phyloP scores from a whole-genome alignment of 2,888 invertebrate genomes.

The Unio pictorum region DNA sequence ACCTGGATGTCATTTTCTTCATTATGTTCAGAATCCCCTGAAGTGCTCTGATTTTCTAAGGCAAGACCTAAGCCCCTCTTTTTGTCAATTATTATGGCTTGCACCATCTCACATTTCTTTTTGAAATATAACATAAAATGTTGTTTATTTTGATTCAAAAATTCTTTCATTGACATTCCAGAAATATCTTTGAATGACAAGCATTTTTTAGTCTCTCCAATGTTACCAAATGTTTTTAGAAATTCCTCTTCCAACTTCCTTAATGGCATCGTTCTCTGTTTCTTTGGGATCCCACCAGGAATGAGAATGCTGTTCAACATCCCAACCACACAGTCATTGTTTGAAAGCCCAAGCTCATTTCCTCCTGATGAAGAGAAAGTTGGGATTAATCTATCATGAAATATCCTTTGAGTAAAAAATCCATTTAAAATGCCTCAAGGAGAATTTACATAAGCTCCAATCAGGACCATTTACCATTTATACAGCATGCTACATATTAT shows the following conservation, averaged over 20 bases:
- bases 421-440: too few relatives aligned
- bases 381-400: too few relatives aligned
- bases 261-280: constrained; percentile 1
- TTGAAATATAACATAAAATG: constrained; percentile 1
- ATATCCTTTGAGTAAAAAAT: too few relatives aligned
- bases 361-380: neutral
- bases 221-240: constrained; percentile 3
- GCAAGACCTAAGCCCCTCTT: neutral
- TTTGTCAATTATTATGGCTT: constrained; percentile 1
- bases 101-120: constrained; percentile 5
- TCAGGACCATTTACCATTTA: too few relatives aligned
- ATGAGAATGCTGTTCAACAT: constrained; percentile 15
- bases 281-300: neutral
- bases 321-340: constrained; percentile 7
- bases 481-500: too few relatives aligned
- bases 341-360: neutral
- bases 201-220: neutral
- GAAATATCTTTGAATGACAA: constrained; percentile 8
- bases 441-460: too few relatives aligned
- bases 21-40: neutral
- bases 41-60: neutral
- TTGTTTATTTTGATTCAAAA: constrained; percentile 5
- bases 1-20: too few relatives aligned
- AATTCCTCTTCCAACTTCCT: constrained; percentile 5
- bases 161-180: constrained; percentile 6